phyloP scores from a whole-genome alignment of 1,140 invertebrate species.

The Amyelois transitella region DNA sequence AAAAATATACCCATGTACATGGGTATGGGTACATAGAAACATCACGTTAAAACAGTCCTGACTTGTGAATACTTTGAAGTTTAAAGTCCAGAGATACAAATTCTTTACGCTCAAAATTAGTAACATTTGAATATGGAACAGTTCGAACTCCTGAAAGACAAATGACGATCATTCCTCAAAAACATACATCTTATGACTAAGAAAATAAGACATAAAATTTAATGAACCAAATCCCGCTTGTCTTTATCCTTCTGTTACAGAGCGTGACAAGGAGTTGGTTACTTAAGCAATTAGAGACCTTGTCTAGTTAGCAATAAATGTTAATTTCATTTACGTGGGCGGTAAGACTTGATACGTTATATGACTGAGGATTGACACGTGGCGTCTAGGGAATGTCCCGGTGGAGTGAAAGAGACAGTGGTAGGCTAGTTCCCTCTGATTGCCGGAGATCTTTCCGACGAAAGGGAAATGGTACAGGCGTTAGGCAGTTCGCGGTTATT shows the following conservation, averaged over 20 bases:
- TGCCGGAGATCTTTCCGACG: conserved; percentile 43
- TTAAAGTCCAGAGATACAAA: neutral
- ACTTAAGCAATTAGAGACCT: conserved; percentile 44
- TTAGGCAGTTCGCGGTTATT: conserved; percentile 44
- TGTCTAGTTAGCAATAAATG: conserved; percentile 36
- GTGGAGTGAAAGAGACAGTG: conserved; percentile 30
- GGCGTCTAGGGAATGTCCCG: conserved; percentile 39
- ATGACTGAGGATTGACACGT: conserved; percentile 36
- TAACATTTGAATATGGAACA: conserved; percentile 35
- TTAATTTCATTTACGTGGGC: conserved; percentile 37
- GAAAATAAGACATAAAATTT: neutral
- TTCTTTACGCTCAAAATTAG: conserved; percentile 17
- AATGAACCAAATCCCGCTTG: neutral
- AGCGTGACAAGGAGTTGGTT: conserved; percentile 13
- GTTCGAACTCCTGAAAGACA: conserved; percentile 5
- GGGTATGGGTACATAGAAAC: too few relatives aligned
- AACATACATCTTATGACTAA: conserved; percentile 16
- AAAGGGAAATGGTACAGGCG: conserved; percentile 55
- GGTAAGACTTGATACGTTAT: conserved; percentile 42
- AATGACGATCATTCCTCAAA: conserved; percentile 5
- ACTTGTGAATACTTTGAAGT: neutral
- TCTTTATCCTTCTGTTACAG: neutral
- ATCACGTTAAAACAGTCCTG: too few relatives aligned
- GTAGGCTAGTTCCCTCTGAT: conserved; percentile 25
- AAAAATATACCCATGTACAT: neutral